Conservation (phyloP, 2,888 invertebrate species). For the Leptopterna dolabrata region DNA sequence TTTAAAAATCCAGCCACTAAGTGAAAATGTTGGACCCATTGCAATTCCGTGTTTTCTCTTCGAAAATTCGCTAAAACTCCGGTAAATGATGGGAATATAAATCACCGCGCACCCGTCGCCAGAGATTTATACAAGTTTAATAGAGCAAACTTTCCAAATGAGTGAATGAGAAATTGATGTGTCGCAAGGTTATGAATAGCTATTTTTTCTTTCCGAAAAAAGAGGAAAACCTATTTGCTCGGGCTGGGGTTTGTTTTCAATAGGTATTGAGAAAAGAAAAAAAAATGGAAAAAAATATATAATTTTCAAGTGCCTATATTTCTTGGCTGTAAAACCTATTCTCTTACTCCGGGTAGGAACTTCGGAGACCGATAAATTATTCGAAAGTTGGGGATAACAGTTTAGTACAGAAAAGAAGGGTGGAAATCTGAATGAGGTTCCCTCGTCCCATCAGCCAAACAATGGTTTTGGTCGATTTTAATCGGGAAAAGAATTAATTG, state of each 20-base stretch:
- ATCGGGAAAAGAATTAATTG: conserved; percentile 31
- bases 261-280: background rate
- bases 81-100: background rate
- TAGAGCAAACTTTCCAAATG: conserved; percentile 41
- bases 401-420: background rate
- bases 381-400: background rate
- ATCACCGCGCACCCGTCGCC: background rate
- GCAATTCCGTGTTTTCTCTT: too few species aligned
- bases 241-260: background rate
- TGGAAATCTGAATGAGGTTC: background rate
- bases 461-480: conserved; percentile 23
- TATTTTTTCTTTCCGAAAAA: background rate
- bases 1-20: too few species aligned
- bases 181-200: conserved; percentile 20
- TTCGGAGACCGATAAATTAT: background rate
- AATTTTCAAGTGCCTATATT: background rate
- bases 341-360: background rate
- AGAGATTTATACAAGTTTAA: conserved; percentile 25
- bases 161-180: conserved; percentile 28
- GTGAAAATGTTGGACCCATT: too few species aligned
- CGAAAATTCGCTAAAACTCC: background rate
- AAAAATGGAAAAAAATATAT: background rate
- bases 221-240: background rate
- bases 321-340: background rate
- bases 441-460: background rate